Conservation (phyloP, 1,140 invertebrate genomes). For the Drosophila ercepeae region DNA sequence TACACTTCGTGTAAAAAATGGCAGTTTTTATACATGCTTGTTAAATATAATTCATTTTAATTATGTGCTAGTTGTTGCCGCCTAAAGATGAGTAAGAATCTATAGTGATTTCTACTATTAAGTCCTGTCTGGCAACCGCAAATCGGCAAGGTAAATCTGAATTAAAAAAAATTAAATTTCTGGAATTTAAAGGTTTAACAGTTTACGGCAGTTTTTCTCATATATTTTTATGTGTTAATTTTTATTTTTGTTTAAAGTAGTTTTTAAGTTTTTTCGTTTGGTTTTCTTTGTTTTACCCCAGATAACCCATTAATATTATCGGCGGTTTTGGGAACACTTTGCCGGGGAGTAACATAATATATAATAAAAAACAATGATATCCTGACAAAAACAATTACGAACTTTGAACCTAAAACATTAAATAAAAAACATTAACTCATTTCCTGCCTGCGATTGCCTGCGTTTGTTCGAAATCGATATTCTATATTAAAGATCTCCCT, state of each 20-base stretch:
- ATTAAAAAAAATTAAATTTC: slow-evolving; percentile 11
- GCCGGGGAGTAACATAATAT: slow-evolving; percentile 39
- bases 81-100: slow-evolving; percentile 56
- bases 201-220: slow-evolving; percentile 74
- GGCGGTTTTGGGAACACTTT: slow-evolving; percentile 79
- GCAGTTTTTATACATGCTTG: slow-evolving; percentile 75
- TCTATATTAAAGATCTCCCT: slow-evolving; percentile 34
- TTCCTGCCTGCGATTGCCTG: slow-evolving; percentile 26
- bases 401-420: background rate
- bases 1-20: slow-evolving; percentile 78
- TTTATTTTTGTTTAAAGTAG: slow-evolving; percentile 32
- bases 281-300: slow-evolving; percentile 57
- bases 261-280: slow-evolving; percentile 28
- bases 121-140: slow-evolving; percentile 13
- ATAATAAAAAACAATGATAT: background rate
- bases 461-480: background rate
- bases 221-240: slow-evolving; percentile 16
- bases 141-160: slow-evolving; percentile 10
- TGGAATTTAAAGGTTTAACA: slow-evolving; percentile 65
- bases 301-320: slow-evolving; percentile 79
- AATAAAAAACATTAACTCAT: background rate
- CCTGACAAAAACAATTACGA: background rate
- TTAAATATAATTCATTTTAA: slow-evolving; percentile 66
- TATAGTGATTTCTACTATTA: slow-evolving; percentile 18
- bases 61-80: slow-evolving; percentile 72